These are phyloP conservation scores for Lonchura striata DNA, from an alignment of 2,113 vertebrate species.

Conservation along the genomic window DNA sequence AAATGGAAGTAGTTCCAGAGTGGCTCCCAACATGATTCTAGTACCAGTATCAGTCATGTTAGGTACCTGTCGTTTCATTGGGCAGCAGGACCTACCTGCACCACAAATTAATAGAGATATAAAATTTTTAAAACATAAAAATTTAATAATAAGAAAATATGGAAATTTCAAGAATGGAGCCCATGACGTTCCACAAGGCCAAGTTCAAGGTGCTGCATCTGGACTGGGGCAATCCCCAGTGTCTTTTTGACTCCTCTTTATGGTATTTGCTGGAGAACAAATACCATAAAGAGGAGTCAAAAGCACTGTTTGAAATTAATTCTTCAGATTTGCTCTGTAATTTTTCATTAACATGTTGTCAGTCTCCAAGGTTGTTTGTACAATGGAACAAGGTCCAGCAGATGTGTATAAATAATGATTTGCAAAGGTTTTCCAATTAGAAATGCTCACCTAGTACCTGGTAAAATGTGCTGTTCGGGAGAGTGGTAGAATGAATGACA, in stretches of 20 bases:
- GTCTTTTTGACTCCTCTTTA: no score
- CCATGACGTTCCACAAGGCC: neutral
- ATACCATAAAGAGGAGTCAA: neutral
- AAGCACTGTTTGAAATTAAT: neutral
- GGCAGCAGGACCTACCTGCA: neutral
- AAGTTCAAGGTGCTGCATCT: neutral
- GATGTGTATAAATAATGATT: neutral
- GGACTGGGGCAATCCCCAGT: rapidly evolving
- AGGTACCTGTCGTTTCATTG: neutral
- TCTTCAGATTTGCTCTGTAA: neutral
- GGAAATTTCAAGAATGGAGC: neutral
- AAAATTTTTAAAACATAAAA: neutral
- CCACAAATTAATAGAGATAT: neutral
- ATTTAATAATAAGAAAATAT: neutral
- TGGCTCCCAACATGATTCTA: neutral
- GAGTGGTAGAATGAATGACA: neutral
- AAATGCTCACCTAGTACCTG: neutral
- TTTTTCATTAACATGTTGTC: neutral
- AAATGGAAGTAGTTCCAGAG: neutral
- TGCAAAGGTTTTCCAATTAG: neutral
- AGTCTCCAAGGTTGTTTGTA: neutral
- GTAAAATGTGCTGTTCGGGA: neutral
- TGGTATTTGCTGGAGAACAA: neutral
- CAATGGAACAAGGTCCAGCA: neutral
- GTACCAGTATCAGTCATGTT: neutral